Percentiles rank a stretch among this genome's conserved stretches.
These are phyloP conservation scores for Steatocranus sp. DNA, from an alignment of 2,797 vertebrate genomes.

Conservation along the genomic window DNA sequence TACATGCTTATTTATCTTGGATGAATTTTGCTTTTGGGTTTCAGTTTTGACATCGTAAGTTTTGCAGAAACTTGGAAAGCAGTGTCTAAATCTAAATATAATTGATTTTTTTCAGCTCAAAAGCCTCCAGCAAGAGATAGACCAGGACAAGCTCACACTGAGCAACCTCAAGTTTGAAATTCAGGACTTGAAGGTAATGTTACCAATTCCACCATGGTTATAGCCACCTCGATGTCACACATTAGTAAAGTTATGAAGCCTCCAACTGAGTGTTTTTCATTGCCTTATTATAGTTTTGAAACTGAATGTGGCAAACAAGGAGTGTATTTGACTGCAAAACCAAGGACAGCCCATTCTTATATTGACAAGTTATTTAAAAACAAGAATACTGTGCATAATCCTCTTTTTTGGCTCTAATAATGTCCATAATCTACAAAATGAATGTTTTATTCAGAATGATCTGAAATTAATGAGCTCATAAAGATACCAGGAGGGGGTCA, in stretches of 20 bases:
- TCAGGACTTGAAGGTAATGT: slow-evolving; percentile 37
- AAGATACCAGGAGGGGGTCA: accelerated
- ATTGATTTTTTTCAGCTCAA: slow-evolving; percentile 29
- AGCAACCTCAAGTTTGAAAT: slow-evolving; percentile 1
- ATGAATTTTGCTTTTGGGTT: neutral
- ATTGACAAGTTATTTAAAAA: neutral
- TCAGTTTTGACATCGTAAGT: neutral
- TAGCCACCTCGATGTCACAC: neutral
- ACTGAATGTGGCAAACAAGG: neutral
- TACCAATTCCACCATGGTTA: neutral
- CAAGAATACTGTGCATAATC: neutral
- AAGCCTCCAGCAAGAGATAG: slow-evolving; percentile 10
- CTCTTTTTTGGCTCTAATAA: neutral
- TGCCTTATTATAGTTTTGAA: neutral
- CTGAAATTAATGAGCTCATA: neutral
- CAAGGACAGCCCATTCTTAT: neutral
- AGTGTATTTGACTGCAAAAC: neutral
- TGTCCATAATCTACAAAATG: neutral
- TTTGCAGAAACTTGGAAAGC: neutral
- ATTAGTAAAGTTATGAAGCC: neutral
- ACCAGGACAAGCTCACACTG: slow-evolving; percentile 22
- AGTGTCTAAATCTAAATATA: neutral
- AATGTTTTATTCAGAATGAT: neutral
- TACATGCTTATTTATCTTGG: neutral
- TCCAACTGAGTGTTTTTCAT: neutral